Evolutionary conservation across 2,113 vertebrate genomes (phyloP).

Genomic region (Lampris incognitus): DNA sequence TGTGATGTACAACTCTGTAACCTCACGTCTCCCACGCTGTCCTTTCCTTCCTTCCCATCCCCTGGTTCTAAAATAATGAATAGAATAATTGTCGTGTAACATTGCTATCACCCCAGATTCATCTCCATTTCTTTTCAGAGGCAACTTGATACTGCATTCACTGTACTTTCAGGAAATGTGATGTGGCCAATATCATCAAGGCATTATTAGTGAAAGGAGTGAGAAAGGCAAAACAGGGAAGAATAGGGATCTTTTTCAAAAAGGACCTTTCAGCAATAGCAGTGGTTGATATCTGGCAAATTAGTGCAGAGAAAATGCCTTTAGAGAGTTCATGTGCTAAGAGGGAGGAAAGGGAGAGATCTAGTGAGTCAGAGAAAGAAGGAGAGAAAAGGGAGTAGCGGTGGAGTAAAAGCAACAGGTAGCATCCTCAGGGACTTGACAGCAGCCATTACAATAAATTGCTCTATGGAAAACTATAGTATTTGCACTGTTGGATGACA

Average conservation of each 20-base stretch:
- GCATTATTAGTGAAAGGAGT: constrained; percentile 57
- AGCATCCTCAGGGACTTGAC: constrained; percentile 86
- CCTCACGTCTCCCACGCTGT: constrained; percentile 63
- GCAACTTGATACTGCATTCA: constrained; percentile 76
- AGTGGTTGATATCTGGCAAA: constrained; percentile 74
- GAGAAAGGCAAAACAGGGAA: constrained; percentile 52
- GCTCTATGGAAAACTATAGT: constrained; percentile 88
- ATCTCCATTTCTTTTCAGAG: constrained; percentile 69
- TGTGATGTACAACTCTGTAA: constrained; percentile 62
- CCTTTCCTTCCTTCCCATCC: constrained; percentile 49
- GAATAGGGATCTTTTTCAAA: constrained; percentile 69
- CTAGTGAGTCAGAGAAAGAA: constrained; percentile 67
- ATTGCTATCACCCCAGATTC: constrained; percentile 77
- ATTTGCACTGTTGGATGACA: constrained; percentile 91
- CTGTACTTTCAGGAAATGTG: constrained; percentile 73
- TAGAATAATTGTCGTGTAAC: constrained; percentile 81
- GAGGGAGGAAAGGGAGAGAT: constrained; percentile 65
- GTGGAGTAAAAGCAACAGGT: constrained; percentile 86
- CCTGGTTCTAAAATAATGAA: constrained; percentile 76
- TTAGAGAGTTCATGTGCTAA: constrained; percentile 84
- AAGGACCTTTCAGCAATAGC: constrained; percentile 69
- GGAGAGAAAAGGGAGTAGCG: not conserved
- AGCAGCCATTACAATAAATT: constrained; percentile 95
- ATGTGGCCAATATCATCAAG: constrained; percentile 71
- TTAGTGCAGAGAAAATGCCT: constrained; percentile 78